Evolutionary conservation across 2,888 invertebrate genomes (phyloP).

Genomic region (Tiphia femorata): DNA sequence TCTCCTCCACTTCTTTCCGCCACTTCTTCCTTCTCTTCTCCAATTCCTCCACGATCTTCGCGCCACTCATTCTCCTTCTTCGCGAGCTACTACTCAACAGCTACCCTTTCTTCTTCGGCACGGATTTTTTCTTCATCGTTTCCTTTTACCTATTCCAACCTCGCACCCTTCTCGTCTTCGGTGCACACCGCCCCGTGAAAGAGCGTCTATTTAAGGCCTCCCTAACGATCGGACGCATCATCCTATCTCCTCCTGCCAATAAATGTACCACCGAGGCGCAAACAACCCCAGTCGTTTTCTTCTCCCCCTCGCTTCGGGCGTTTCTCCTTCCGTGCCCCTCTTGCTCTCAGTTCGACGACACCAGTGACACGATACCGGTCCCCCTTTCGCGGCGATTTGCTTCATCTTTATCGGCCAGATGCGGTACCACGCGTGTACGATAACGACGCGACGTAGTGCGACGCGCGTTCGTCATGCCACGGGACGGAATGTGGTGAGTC

Average conservation of each 20-base stretch:
- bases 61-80: too few relatives aligned
- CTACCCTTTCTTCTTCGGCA: too few relatives aligned
- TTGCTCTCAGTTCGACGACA: neutral
- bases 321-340: neutral
- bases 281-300: slow-evolving; percentile 16
- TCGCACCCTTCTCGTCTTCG: neutral
- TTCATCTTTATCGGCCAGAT: slow-evolving; percentile 30
- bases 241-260: slow-evolving; percentile 42
- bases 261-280: slow-evolving; percentile 31
- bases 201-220: slow-evolving; percentile 24
- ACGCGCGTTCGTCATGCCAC: too few relatives aligned
- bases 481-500: too few relatives aligned
- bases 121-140: too few relatives aligned
- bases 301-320: slow-evolving; percentile 1
- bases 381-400: slow-evolving; percentile 15
- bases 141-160: too few relatives aligned
- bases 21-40: neutral
- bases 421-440: slow-evolving; percentile 19
- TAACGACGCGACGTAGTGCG: too few relatives aligned
- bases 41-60: too few relatives aligned
- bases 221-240: slow-evolving; percentile 46
- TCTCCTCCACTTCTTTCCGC: neutral
- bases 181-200: slow-evolving; percentile 1
- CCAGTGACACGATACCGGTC: neutral
- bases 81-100: too few relatives aligned